Evolutionary conservation across 2,113 vertebrate species (phyloP), one percentile per base, ranked within the genome.

Genomic region (Proterorhinus semilunaris): DNA sequence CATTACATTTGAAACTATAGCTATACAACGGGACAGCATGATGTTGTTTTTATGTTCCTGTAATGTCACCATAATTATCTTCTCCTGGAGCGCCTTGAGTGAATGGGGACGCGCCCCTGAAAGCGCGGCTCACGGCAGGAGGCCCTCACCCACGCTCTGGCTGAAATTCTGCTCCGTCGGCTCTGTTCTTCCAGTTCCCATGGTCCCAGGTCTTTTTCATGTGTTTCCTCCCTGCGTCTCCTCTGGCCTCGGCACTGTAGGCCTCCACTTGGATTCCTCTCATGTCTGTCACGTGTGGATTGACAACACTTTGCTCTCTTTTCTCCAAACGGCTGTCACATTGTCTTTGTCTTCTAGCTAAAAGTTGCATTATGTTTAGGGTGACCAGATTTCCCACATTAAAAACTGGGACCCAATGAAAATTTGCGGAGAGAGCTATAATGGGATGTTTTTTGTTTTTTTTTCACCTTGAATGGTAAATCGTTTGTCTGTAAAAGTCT

Each of bases 61-160:
- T 59, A 71, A 75, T 74, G 65, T 59, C 58, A 69, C 55, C 75
- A 68, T 69, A 69, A 42, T 58, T 58, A 42, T 42, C 27, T 7
- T 42, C 27, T 7, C 4, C 55, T 17, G 12, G 13, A 13, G 55
- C 16, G n/a, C 63, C 8, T 49, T 12, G 62, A 6, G 75, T 0
- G 71, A 68, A 74, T 53, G 11, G 66, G 74, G 81, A 80, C 71
- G 64, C 77, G 45, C 62, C 75, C 75, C 84, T 83, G 75, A 86
- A 86, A 85, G 84, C 83, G 78, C 21, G 16, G 68, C 59, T 75
- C 72, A 17, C 83, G 0, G 76, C 73, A 17, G 88, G 86, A 65
- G 86, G 80, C 75, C 83, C 84, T 87, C 76, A 82, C 75, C 85
- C 80, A 79, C 86, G 77, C 69, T 68, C 79, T 64, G 36, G 66